Evolutionary conservation across 2,888 invertebrate species (phyloP).

Genomic region (Merodon equestris): DNA sequence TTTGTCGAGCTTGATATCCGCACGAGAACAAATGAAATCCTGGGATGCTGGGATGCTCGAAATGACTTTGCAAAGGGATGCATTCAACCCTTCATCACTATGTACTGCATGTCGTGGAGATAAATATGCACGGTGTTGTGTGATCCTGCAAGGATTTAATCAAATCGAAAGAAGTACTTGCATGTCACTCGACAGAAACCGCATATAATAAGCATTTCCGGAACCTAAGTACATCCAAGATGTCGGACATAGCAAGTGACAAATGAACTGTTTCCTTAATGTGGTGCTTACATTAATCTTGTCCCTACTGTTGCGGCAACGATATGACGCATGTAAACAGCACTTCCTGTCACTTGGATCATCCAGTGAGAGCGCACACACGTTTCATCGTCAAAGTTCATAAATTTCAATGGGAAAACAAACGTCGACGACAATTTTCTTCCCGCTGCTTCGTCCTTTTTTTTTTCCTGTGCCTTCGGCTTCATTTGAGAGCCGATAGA

Average conservation of each 20-base stretch:
- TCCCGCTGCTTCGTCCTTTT: neutral
- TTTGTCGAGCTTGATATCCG: neutral
- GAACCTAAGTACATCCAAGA: too few relatives aligned
- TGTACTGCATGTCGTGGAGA: too few relatives aligned
- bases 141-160: constrained; percentile 54
- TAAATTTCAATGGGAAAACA: constrained; percentile 40
- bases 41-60: constrained; percentile 12
- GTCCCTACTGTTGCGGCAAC: constrained; percentile 42
- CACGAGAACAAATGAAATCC: constrained; percentile 28
- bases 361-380: constrained; percentile 17
- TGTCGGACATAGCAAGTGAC: constrained; percentile 2
- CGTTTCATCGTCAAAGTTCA: constrained; percentile 39
- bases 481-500: constrained; percentile 18
- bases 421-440: constrained; percentile 30
- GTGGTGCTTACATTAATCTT: constrained; percentile 61
- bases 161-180: constrained; percentile 61
- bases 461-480: neutral
- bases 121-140: constrained; percentile 22
- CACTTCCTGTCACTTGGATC: constrained; percentile 41
- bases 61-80: constrained; percentile 55
- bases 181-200: constrained; percentile 49
- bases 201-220: too few relatives aligned
- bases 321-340: constrained; percentile 57
- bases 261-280: constrained; percentile 41
- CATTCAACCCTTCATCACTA: constrained; percentile 26